Conservation (phyloP, 2,113 vertebrate genomes). For the Mesembrinibis cayennensis region DNA sequence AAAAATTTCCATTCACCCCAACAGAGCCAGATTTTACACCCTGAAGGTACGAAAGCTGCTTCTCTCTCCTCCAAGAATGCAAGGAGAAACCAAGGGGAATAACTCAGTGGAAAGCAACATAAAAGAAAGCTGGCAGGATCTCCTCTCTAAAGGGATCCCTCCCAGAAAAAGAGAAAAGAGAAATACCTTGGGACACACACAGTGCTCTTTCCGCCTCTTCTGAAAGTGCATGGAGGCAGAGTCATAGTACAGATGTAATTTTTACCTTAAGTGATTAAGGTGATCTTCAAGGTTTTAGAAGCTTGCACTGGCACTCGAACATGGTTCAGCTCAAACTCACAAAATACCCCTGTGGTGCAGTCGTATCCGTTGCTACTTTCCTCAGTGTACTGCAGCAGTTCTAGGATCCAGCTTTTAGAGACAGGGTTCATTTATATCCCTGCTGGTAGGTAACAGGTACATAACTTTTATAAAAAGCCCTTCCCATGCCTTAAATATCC, state of each 20-base stretch:
- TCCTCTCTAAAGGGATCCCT: slow-evolving; percentile 1
- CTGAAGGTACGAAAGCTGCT: neutral
- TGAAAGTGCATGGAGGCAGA: neutral
- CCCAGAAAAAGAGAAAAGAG: neutral
- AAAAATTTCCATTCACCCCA: neutral
- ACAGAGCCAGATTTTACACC: slow-evolving; percentile 30
- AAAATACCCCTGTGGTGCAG: neutral
- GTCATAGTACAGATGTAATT: neutral
- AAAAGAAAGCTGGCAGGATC: slow-evolving; percentile 25
- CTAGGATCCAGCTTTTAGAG: neutral
- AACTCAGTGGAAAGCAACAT: neutral
- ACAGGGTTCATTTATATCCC: neutral
- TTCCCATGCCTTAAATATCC: slow-evolving; percentile 20
- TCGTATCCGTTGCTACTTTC: neutral
- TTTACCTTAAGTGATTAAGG: neutral
- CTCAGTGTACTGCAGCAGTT: neutral
- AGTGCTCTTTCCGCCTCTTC: neutral
- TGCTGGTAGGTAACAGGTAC: neutral
- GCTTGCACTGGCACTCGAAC: neutral
- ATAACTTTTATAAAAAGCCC: slow-evolving; percentile 1
- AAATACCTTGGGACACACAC: neutral
- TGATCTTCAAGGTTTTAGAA: neutral
- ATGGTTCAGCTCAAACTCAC: neutral
- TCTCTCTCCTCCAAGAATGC: slow-evolving; percentile 10
- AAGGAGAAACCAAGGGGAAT: slow-evolving; percentile 46